These are phyloP conservation scores for Portevinia maculata DNA, from an alignment of 2,888 invertebrate genomes.

Conservation along the genomic window DNA sequence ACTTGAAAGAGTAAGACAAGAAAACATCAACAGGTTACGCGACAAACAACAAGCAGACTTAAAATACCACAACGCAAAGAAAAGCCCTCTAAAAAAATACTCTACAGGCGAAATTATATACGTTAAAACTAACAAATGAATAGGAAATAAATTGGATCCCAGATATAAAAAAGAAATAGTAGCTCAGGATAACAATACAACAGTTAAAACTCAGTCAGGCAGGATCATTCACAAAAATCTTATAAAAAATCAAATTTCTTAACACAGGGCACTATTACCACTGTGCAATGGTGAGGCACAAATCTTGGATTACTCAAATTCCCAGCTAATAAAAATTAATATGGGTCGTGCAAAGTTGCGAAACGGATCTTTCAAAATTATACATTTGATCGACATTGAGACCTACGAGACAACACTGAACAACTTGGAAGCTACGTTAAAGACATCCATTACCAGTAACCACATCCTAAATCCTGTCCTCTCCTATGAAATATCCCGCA, in stretches of 20 bases:
- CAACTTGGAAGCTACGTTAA: no score
- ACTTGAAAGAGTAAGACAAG: conserved; percentile 21
- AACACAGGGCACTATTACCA: neutral
- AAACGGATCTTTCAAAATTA: conserved; percentile 42
- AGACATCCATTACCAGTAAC: no score
- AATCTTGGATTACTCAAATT: conserved; percentile 60
- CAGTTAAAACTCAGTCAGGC: neutral
- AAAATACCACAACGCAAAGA: conserved; percentile 43
- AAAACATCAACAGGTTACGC: conserved; percentile 33
- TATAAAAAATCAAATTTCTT: neutral
- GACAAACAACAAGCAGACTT: conserved; percentile 56
- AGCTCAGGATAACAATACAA: neutral
- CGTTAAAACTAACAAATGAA: conserved; percentile 4
- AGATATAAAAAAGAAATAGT: conserved; percentile 28
- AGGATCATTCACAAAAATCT: neutral
- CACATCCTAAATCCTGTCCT: conserved; percentile 18
- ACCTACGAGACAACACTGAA: no score
- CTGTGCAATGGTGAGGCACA: no score
- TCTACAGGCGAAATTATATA: conserved; percentile 7
- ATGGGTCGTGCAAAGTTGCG: conserved; percentile 42
- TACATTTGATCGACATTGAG: no score
- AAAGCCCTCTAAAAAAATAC: conserved; percentile 36
- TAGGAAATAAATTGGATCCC: neutral
- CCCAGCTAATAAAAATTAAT: conserved; percentile 40
- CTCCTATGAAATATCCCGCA: conserved; percentile 24